These are phyloP conservation scores for Dromaius novaehollandiae DNA, from an alignment of 2,113 vertebrate species.

Conservation along the genomic window DNA sequence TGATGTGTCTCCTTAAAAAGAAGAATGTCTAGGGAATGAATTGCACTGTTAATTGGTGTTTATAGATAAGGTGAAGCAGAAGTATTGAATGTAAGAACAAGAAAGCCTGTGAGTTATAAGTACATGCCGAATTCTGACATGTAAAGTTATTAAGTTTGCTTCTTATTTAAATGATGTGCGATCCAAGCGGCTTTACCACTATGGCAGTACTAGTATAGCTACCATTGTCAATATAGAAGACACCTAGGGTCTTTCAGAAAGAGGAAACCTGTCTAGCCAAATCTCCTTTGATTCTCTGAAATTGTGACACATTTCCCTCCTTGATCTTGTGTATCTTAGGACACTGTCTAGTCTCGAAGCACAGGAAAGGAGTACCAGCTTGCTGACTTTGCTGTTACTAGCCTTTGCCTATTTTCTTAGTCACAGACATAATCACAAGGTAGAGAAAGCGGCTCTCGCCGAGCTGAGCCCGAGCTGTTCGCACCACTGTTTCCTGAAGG, in stretches of 20 bases:
- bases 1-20: constrained; percentile 38
- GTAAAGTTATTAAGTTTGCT: constrained; percentile 29
- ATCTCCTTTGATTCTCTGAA: neutral
- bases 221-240: neutral
- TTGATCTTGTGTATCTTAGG: neutral
- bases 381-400: neutral
- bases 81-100: constrained; percentile 69
- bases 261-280: constrained; percentile 8
- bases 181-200: constrained; percentile 30
- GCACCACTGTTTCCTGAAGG: neutral
- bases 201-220: neutral
- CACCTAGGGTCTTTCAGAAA: neutral
- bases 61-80: constrained; percentile 51
- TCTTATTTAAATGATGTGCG: constrained; percentile 23
- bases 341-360: neutral
- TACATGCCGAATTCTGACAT: constrained; percentile 28
- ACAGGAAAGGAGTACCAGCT: neutral
- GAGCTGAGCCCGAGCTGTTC: neutral
- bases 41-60: constrained; percentile 59
- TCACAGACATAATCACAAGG: neutral
- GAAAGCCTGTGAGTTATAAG: constrained; percentile 41
- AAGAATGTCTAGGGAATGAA: constrained; percentile 63
- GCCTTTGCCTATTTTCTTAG: constrained; percentile 13
- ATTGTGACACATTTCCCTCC: neutral
- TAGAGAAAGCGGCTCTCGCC: neutral